Evolutionary conservation across 2,113 vertebrate species (phyloP), one percentile per base, ranked within the genome.

Genomic region (Hypocryptadius cinnamomeus): DNA sequence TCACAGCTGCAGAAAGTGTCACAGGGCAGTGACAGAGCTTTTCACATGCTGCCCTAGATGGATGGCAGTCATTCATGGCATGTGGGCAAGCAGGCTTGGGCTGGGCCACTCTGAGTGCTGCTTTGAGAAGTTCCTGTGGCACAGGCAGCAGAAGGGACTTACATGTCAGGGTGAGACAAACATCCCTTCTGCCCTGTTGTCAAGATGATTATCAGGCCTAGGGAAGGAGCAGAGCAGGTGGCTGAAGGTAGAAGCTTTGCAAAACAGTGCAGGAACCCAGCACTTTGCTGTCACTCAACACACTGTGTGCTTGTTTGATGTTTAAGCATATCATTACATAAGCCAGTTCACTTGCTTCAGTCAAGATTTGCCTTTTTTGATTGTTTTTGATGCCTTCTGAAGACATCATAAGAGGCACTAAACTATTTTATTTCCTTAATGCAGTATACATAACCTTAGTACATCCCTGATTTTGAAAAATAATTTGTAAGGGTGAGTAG

Each of bases 81-180:
- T 66, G 81, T 60, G 48, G 87, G 68, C 48, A 15, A 16, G 63
- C 71, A 44, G 53, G 61, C 37, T 82, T 57, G 88, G 79, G 82
- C 72, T 77, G 82, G 79, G 63, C 72, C 50, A 1, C 50, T 48
- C 81, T 48, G 5, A 0, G 18, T 11, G 66, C 22, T 80, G 13
- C 15, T 60, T 24, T 24, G 84, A n/a, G 74, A 65, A 28, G 24
- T n/a, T 87, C 40, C 44, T 27, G 35, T n/a, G 53, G 17, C 40
- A 5, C 5, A 4, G 59, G 72, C 37, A 50, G 56, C 28, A 23
- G 39, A 24, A 64, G 19, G 51, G 40, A 9, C 6, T 3, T 1
- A 1, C 1, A 1, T 10, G 13, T 13, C 2, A 25, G n/a, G 5
- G 23, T 7, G 30, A 22, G 48, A 16, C 40, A 24, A 7, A 11